Conservation (phyloP, 2,888 invertebrate genomes). For the Limenitis camilla region DNA sequence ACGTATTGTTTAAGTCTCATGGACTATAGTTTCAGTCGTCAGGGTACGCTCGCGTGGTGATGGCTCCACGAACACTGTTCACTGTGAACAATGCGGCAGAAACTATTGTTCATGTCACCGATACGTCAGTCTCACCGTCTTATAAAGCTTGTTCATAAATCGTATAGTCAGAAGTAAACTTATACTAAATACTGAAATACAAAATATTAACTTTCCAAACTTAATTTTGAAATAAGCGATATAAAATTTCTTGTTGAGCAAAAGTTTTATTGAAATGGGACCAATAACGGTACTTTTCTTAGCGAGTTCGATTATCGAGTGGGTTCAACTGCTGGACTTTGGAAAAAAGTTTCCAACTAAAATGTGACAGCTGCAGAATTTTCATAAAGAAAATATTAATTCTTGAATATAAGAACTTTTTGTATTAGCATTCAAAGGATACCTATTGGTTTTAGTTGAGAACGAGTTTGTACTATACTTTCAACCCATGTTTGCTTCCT, state of each 20-base stretch:
- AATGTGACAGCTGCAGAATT: background rate
- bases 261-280: slow-evolving; percentile 23
- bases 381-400: background rate
- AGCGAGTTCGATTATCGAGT: background rate
- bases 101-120: too few relatives aligned
- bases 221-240: slow-evolving; percentile 11
- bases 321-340: background rate
- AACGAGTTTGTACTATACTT: too few relatives aligned
- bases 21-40: too few relatives aligned
- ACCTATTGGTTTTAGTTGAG: too few relatives aligned
- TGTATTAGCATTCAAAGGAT: too few relatives aligned
- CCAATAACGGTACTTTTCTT: slow-evolving; percentile 19
- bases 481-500: too few relatives aligned
- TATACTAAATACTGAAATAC: slow-evolving; percentile 2
- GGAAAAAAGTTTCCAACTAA: background rate
- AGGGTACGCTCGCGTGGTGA: too few relatives aligned
- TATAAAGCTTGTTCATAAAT: too few relatives aligned
- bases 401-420: background rate
- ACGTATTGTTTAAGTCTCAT: too few relatives aligned
- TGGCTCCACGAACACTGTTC: too few relatives aligned
- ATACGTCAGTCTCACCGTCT: too few relatives aligned
- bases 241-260: slow-evolving; percentile 15
- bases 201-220: slow-evolving; percentile 1
- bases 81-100: too few relatives aligned
- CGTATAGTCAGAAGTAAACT: background rate